Evolutionary conservation across 2,797 vertebrate genomes (phyloP).

Genomic region (Pempheris klunzingeri): DNA sequence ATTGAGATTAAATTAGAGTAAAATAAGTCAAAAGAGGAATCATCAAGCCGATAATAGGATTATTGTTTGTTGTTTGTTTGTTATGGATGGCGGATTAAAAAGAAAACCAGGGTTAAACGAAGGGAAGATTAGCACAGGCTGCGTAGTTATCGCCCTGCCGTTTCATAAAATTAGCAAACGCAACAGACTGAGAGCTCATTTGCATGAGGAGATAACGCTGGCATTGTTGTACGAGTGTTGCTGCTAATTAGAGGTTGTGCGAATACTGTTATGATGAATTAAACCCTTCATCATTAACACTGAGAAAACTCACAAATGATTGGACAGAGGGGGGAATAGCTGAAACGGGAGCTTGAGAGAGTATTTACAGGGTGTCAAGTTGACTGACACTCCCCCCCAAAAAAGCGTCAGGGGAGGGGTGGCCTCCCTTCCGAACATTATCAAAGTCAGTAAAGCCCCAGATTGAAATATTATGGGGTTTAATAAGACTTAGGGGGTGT

Average conservation of each 20-base stretch:
- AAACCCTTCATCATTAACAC: constrained; percentile 88
- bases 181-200: constrained; percentile 87
- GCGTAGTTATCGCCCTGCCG: constrained; percentile 82
- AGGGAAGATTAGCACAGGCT: constrained; percentile 82
- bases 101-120: constrained; percentile 85
- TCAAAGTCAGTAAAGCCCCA: constrained; percentile 75
- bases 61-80: constrained; percentile 87
- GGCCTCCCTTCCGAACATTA: constrained; percentile 66
- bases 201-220: constrained; percentile 85
- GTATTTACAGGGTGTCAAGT: constrained; percentile 82
- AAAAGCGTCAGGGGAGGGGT: constrained; percentile 65
- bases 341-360: constrained; percentile 75
- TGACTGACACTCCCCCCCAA: constrained; percentile 74
- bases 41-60: constrained; percentile 85
- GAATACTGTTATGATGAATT: constrained; percentile 87
- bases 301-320: constrained; percentile 83
- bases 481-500: constrained; percentile 75
- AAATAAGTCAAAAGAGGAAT: constrained; percentile 76
- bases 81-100: constrained; percentile 85
- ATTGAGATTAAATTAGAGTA: constrained; percentile 81
- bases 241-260: constrained; percentile 86
- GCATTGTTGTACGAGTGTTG: constrained; percentile 87
- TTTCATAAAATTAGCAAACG: constrained; percentile 85
- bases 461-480: constrained; percentile 81
- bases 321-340: constrained; percentile 71